These are phyloP conservation scores for Polyommatus iphigenia DNA, from an alignment of 2,888 invertebrate species.

Conservation along the genomic window DNA sequence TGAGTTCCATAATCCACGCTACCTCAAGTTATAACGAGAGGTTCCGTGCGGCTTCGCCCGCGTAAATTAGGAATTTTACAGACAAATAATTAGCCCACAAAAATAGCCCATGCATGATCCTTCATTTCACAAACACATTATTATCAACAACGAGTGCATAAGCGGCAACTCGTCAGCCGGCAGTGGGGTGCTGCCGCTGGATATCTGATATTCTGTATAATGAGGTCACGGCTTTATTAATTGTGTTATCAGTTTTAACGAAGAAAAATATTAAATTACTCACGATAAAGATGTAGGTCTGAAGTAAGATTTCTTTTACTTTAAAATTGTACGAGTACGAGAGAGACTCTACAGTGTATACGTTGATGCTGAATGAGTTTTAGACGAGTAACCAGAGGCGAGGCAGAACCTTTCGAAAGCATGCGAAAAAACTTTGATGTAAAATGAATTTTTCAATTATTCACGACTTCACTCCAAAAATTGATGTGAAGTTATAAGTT, in stretches of 20 bases:
- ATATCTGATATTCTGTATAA: conserved; percentile 22
- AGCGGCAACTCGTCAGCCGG: not conserved
- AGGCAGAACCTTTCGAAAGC: not conserved
- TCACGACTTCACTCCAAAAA: not conserved
- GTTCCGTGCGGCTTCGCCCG: no score
- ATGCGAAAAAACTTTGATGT: not conserved
- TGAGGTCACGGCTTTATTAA: conserved; percentile 23
- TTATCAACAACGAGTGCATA: not conserved
- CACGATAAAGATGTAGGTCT: not conserved
- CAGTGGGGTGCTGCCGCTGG: not conserved
- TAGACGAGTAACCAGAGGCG: not conserved
- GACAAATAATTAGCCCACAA: no score
- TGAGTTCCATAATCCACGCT: no score
- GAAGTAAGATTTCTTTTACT: not conserved
- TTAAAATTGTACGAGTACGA: not conserved
- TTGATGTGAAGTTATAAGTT: not conserved
- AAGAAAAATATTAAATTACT: conserved; percentile 16
- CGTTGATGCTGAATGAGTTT: not conserved
- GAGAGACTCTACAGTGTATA: not conserved
- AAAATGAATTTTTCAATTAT: not conserved
- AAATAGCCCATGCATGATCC: no score
- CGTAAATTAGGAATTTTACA: no score
- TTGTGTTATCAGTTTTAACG: conserved; percentile 19
- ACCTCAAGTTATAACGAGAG: no score
- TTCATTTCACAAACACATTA: no score